Evolutionary conservation across 1,140 invertebrate genomes (phyloP).

Genomic region (Camponotus vicinus): DNA sequence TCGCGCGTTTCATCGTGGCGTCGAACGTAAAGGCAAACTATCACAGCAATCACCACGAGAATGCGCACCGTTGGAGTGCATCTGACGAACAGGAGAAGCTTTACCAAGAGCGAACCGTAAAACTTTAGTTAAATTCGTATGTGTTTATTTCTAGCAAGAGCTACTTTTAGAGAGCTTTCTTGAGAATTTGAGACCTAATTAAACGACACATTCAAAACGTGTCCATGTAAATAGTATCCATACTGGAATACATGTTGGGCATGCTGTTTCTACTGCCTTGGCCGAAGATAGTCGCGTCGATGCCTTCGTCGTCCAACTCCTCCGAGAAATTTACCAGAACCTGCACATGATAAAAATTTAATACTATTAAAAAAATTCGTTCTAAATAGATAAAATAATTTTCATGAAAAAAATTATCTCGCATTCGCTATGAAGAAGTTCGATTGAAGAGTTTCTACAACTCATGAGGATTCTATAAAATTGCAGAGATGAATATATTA

Average conservation of each 20-base stretch:
- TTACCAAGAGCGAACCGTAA: not conserved
- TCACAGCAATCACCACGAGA: constrained; percentile 57
- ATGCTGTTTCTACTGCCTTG: constrained; percentile 72
- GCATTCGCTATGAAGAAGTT: not conserved
- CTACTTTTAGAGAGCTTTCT: not conserved
- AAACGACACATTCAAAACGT: constrained; percentile 70
- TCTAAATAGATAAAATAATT: constrained; percentile 25
- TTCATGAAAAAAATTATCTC: not conserved
- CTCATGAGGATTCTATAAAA: not conserved
- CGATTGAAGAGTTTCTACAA: not conserved
- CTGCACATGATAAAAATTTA: constrained; percentile 64
- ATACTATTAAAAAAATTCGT: too few relatives aligned
- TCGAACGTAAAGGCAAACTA: constrained; percentile 48
- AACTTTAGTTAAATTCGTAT: not conserved
- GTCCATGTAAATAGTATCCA: constrained; percentile 81
- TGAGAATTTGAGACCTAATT: not conserved
- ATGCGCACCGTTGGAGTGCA: not conserved
- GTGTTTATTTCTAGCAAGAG: not conserved
- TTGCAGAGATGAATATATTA: not conserved
- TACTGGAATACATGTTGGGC: constrained; percentile 74
- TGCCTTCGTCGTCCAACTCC: constrained; percentile 76
- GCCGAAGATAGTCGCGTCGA: constrained; percentile 55
- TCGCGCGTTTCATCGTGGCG: constrained; percentile 40
- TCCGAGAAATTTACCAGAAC: constrained; percentile 84
- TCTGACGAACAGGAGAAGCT: not conserved